A percentile compares a stretch with the other conserved stretches of the same genome.
These are phyloP conservation scores for Trachelus troglodyta DNA, from an alignment of 2,888 invertebrate genomes.

Conservation along the genomic window DNA sequence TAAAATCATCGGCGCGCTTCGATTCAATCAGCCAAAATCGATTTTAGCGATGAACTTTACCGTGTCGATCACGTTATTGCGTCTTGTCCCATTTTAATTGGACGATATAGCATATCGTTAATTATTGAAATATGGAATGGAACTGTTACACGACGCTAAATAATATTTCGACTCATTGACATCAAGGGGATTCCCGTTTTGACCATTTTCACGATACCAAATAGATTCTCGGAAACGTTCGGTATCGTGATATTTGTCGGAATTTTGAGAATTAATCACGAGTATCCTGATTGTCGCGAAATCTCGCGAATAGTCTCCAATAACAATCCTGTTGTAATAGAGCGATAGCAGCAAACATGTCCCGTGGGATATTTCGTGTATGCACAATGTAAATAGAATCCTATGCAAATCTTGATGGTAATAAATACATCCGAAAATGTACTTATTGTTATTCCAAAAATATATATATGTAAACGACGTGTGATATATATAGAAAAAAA, in stretches of 20 bases:
- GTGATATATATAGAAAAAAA: background rate
- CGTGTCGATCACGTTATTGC: background rate
- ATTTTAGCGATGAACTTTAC: background rate
- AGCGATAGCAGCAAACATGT: conserved; percentile 35
- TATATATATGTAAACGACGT: background rate
- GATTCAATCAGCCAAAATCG: background rate
- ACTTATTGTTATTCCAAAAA: background rate
- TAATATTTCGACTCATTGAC: background rate
- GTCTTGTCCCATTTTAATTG: background rate
- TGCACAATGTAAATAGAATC: conserved; percentile 56
- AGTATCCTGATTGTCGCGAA: background rate
- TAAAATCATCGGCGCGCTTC: background rate
- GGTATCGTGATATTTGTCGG: background rate
- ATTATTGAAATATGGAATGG: background rate
- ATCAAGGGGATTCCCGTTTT: background rate
- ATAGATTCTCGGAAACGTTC: background rate
- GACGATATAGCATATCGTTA: background rate
- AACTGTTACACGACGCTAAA: background rate
- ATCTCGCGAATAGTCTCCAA: background rate
- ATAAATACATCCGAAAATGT: conserved; percentile 12
- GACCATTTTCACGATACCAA: background rate
- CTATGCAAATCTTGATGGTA: conserved; percentile 27
- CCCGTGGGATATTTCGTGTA: conserved; percentile 42
- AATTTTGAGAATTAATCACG: background rate
- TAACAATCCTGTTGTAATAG: conserved; percentile 30